phyloP scores from a whole-genome alignment of 2,113 vertebrate species.

The Vicugna pacos region DNA sequence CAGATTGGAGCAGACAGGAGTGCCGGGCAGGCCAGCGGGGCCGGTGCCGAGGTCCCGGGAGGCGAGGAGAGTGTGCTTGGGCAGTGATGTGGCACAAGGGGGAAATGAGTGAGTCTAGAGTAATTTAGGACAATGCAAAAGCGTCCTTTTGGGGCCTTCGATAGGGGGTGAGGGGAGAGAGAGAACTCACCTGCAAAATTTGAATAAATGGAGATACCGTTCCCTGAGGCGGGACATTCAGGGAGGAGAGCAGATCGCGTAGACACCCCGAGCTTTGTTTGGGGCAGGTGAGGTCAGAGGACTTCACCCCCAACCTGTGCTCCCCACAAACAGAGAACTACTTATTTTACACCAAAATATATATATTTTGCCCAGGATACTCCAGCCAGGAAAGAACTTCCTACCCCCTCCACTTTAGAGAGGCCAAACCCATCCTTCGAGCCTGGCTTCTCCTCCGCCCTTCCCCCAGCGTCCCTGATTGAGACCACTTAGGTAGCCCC shows the following conservation, averaged over 20 bases:
- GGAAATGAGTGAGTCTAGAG: neutral
- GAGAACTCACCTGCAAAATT: neutral
- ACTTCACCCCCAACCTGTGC: rapidly evolving
- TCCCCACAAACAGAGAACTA: neutral
- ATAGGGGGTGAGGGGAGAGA: rapidly evolving
- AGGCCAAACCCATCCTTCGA: neutral
- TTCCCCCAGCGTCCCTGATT: rapidly evolving
- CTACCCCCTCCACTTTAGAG: neutral
- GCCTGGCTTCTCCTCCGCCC: neutral
- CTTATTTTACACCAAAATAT: neutral
- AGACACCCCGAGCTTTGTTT: no score
- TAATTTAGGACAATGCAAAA: neutral
- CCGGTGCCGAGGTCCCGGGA: rapidly evolving
- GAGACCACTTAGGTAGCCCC: neutral
- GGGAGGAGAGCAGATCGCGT: neutral
- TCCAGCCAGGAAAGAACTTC: neutral
- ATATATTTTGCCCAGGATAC: rapidly evolving
- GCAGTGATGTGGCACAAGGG: neutral
- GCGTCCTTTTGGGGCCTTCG: rapidly evolving
- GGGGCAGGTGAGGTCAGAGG: neutral
- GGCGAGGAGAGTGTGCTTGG: no score
- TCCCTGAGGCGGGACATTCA: neutral
- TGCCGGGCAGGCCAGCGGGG: rapidly evolving
- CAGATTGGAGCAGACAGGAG: rapidly evolving
- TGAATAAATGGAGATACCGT: neutral